Evolutionary conservation across 2,797 vertebrate genomes (phyloP), one percentile per base, ranked within the genome.

Genomic region (Coccyzus lansbergi): DNA sequence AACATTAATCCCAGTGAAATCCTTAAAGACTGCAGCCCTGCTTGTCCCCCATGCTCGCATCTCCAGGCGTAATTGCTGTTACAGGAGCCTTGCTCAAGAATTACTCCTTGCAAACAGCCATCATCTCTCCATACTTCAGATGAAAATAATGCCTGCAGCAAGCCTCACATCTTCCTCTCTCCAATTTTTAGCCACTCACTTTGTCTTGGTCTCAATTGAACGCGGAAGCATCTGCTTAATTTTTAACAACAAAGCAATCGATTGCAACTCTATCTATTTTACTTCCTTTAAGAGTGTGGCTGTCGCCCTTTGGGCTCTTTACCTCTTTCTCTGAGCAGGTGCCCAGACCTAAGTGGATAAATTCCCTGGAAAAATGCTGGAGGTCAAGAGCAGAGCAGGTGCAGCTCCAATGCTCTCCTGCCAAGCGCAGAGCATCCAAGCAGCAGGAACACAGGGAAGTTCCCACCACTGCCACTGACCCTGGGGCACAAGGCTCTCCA

Each of bases 1-100:
- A 97, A 95, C 88, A 91, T 94, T 96, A 96, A 96, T 94, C 79
- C 82, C 52, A 53, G 33, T 59, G 74, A 93, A 94, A 86, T 79
- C 68, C 81, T 74, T 26, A 34, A 48, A 78, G 65, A 25, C 49
- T 49, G 55, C 24, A 67, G 84, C 38, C 55, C 52, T 18, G 56
- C 29, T 70, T 77, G 67, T 90, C 65, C 52, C 33, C 67, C 65
- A 34, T 13, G 2, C 42, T 62, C 5, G 1, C 58, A 74, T 59
- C 38, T 25, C 14, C 26, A 53, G 17, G 36, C 21, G 4, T 5
- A 83, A n/a, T 0, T 63, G 63, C 31, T 49, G n/a, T 6, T 81
- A 33, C 24, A 64, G 65, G 74, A 82, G 9, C n/a, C 33, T 69
- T 48, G 18, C 56, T 91, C 81, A 55, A 78, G 44, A 71, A 46